Conservation (phyloP, 2,797 vertebrate genomes). For the Sylvilagus floridanus region DNA sequence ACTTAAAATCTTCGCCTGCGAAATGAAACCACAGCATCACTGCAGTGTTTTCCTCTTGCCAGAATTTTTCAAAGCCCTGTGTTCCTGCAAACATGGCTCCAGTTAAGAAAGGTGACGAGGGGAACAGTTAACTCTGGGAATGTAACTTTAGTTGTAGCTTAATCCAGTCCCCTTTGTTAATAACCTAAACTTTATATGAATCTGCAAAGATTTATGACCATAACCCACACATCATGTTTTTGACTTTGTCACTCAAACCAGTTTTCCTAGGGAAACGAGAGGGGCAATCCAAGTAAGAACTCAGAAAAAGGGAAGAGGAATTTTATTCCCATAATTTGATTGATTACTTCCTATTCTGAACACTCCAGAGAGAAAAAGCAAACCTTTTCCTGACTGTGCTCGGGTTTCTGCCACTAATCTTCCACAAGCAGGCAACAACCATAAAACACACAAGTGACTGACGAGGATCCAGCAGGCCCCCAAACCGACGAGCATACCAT, state of each 20-base stretch:
- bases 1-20: conserved; percentile 54
- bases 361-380: conserved; percentile 73
- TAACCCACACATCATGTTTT: conserved; percentile 52
- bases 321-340: conserved; percentile 80
- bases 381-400: conserved; percentile 74
- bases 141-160: conserved; percentile 41
- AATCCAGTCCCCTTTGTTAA: conserved; percentile 67
- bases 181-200: conserved; percentile 75
- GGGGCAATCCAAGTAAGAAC: conserved; percentile 78
- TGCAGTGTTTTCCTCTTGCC: not conserved
- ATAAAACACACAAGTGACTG: conserved; percentile 44
- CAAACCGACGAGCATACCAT: not conserved
- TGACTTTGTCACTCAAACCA: conserved; percentile 73
- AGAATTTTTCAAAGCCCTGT: conserved; percentile 21
- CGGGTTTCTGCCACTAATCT: conserved; percentile 73
- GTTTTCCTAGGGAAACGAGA: conserved; percentile 77
- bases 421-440: conserved; percentile 74
- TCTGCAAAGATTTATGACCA: conserved; percentile 81
- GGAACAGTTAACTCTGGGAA: not conserved
- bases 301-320: conserved; percentile 16
- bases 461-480: not conserved
- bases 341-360: conserved; percentile 77
- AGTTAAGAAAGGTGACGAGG: not conserved
- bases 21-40: conserved; percentile 10
- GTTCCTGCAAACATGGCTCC: not conserved